These are phyloP conservation scores for Nerophis lumbriciformis DNA, from an alignment of 2,113 vertebrate genomes.

Conservation along the genomic window DNA sequence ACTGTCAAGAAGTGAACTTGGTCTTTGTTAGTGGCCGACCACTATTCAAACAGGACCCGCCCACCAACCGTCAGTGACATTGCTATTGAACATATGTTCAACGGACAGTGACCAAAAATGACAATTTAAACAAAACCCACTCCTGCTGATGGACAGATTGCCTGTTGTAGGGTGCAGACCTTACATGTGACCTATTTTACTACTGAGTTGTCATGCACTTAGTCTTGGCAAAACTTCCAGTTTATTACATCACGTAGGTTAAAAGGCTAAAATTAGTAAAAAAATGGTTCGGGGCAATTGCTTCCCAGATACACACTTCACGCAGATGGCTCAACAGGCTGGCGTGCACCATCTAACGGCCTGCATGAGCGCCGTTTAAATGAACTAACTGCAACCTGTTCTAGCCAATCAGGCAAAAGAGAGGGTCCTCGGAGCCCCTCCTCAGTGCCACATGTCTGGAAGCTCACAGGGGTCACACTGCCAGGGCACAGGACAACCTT, in stretches of 20 bases:
- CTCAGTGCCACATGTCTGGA: slow-evolving; percentile 24
- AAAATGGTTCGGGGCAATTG: slow-evolving; percentile 12
- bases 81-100: not conserved
- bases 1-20: not conserved
- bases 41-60: not conserved
- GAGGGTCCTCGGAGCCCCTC: slow-evolving; percentile 9
- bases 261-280: slow-evolving; percentile 8
- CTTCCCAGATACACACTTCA: slow-evolving; percentile 7
- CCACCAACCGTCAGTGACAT: not conserved
- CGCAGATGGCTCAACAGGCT: slow-evolving; percentile 39
- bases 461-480: slow-evolving; percentile 56
- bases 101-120: not conserved
- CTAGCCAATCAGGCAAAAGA: slow-evolving; percentile 40
- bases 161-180: slow-evolving; percentile 4
- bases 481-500: slow-evolving; percentile 34
- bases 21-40: not conserved
- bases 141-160: slow-evolving; percentile 11
- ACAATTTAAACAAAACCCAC: slow-evolving; percentile 1
- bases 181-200: slow-evolving; percentile 15
- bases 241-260: slow-evolving; percentile 6
- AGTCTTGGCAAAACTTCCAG: slow-evolving; percentile 12
- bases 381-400: slow-evolving; percentile 57
- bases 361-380: slow-evolving; percentile 42
- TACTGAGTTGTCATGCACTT: slow-evolving; percentile 11
- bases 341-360: slow-evolving; percentile 15